Conservation (phyloP, 2,888 invertebrate genomes). For the Stenoptilia bipunctidactyla region DNA sequence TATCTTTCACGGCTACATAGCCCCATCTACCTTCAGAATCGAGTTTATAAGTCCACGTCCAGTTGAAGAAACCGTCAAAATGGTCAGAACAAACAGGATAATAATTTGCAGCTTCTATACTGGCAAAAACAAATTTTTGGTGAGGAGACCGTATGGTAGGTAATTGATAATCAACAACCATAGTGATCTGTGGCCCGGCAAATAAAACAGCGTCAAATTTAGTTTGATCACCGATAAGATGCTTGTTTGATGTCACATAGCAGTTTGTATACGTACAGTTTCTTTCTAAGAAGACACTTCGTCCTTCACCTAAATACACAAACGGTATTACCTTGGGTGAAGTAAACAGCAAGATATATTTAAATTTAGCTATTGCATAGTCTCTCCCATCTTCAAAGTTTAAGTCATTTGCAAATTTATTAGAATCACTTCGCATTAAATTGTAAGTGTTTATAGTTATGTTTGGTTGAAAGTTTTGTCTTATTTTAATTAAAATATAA, state of each 20-base stretch:
- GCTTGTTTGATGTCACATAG: constrained; percentile 15
- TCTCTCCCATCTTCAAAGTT: background rate
- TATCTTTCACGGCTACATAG: constrained; percentile 21
- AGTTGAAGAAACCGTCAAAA: constrained; percentile 20
- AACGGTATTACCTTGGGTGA: constrained; percentile 22
- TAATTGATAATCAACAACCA: background rate
- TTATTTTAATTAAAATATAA: too few species aligned
- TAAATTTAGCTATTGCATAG: too few species aligned
- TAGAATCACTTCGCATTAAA: too few species aligned
- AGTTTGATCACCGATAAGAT: constrained; percentile 4
- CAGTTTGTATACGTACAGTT: constrained; percentile 19
- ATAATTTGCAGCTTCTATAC: background rate
- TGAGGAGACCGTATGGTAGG: background rate
- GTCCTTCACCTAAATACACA: constrained; percentile 25
- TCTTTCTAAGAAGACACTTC: constrained; percentile 24
- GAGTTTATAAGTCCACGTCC: constrained; percentile 26
- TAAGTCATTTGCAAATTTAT: too few species aligned
- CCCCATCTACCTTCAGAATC: constrained; percentile 23
- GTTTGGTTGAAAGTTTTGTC: too few species aligned
- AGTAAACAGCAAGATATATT: background rate
- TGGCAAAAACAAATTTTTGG: background rate
- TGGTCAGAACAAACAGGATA: constrained; percentile 4
- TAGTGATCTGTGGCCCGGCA: constrained; percentile 6
- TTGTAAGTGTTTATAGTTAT: too few species aligned
- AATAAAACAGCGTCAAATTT: constrained; percentile 14